A percentile compares a stretch with the other conserved stretches of the same genome.
Conservation (phyloP, 2,797 vertebrate species). For the Poecilia velifera region DNA sequence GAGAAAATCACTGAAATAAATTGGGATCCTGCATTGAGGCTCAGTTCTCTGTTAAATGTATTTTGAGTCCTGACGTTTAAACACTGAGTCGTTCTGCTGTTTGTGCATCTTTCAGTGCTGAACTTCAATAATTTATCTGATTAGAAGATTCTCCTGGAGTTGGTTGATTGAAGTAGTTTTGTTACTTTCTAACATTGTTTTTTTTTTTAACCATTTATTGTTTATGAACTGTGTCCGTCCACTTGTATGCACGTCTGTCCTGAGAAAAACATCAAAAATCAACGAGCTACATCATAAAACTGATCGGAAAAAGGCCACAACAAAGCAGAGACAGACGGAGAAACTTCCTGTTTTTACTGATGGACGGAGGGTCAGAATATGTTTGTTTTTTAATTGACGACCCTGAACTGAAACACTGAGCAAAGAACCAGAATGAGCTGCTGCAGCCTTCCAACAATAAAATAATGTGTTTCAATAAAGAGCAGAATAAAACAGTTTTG, state of each 20-base stretch:
- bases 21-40: not conserved
- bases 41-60: not conserved
- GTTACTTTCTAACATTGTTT: not conserved
- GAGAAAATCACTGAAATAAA: not conserved
- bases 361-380: slow-evolving; percentile 6
- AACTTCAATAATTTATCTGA: slow-evolving; percentile 18
- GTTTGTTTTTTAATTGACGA: slow-evolving; percentile 25
- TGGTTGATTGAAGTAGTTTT: not conserved
- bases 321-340: slow-evolving; percentile 18
- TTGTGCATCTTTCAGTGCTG: slow-evolving; percentile 8
- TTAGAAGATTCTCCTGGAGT: slow-evolving; percentile 5
- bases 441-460: slow-evolving; percentile 4
- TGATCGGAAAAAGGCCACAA: slow-evolving; percentile 28
- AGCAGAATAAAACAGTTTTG: not conserved
- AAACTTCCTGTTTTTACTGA: slow-evolving; percentile 44
- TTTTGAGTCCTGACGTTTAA: not conserved
- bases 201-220: not conserved
- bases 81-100: not conserved
- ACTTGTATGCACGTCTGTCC: not conserved
- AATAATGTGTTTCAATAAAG: too few relatives aligned
- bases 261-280: not conserved
- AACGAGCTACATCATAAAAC: slow-evolving; percentile 7
- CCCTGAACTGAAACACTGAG: slow-evolving; percentile 27
- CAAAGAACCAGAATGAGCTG: slow-evolving; percentile 4
- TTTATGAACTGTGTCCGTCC: not conserved